Evolutionary conservation across 1,140 invertebrate species (phyloP).

Genomic region (Hermetia illucens): DNA sequence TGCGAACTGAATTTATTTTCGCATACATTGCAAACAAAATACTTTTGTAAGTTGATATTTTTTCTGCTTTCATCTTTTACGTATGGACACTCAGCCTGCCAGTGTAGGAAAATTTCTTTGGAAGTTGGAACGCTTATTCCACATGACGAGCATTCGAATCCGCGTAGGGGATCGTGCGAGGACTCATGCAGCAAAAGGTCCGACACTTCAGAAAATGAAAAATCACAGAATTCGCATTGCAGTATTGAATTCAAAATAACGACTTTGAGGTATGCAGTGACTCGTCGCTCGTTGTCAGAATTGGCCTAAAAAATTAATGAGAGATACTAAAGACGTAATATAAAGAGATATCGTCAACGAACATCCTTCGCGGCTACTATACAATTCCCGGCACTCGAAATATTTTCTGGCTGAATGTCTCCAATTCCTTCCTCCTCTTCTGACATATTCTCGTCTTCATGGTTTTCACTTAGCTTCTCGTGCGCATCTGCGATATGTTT

Average conservation of each 20-base stretch:
- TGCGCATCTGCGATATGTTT: conserved; percentile 8
- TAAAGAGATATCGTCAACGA: too few species aligned
- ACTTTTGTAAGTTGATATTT: conserved; percentile 16
- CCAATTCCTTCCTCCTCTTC: too few species aligned
- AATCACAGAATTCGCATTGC: conserved; percentile 44
- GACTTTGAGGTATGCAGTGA: conserved; percentile 6
- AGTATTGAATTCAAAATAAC: conserved; percentile 27
- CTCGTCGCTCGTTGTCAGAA: too few species aligned
- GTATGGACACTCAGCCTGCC: conserved; percentile 37
- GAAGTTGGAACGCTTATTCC: conserved; percentile 33
- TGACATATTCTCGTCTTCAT: too few species aligned
- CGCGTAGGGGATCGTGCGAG: conserved; percentile 33
- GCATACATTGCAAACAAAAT: conserved; percentile 34
- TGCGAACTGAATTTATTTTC: conserved; percentile 24
- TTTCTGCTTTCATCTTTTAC: conserved; percentile 22
- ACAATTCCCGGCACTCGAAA: too few species aligned
- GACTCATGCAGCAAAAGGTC: conserved; percentile 33
- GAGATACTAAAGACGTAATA: too few species aligned
- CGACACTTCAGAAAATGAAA: conserved; percentile 33
- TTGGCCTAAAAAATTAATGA: too few species aligned
- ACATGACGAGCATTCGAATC: conserved; percentile 40
- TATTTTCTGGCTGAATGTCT: too few species aligned
- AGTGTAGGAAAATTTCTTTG: conserved; percentile 34
- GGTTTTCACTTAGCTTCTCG: neutral
- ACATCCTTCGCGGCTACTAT: too few species aligned